phyloP scores from a whole-genome alignment of 2,888 invertebrate genomes.

The Drosophila rubida region DNA sequence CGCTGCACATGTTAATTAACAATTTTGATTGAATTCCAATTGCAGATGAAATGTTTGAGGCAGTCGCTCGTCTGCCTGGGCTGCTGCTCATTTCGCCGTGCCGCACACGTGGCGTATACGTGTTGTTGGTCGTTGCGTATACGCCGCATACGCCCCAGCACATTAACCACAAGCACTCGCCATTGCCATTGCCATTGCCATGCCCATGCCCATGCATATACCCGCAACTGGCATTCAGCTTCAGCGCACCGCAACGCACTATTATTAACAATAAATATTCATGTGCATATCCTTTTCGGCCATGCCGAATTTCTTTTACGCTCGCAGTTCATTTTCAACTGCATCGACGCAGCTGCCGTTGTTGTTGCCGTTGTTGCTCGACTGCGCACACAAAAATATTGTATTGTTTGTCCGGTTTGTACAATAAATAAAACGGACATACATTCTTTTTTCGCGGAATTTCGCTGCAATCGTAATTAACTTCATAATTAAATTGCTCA shows the following conservation, averaged over 20 bases:
- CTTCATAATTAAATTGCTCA: slow-evolving; percentile 68
- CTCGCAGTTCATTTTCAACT: slow-evolving; percentile 8
- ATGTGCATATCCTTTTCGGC: slow-evolving; percentile 11
- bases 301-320: slow-evolving; percentile 14
- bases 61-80: slow-evolving; percentile 1
- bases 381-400: slow-evolving; percentile 23
- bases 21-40: slow-evolving; percentile 81
- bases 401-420: slow-evolving; percentile 44
- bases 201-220: too few relatives aligned
- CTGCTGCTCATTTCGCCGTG: slow-evolving; percentile 45
- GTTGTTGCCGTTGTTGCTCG: background rate
- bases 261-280: slow-evolving; percentile 31
- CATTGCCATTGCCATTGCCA: background rate
- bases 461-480: slow-evolving; percentile 61
- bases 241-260: background rate
- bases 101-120: slow-evolving; percentile 30
- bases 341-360: background rate
- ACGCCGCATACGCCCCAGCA: background rate
- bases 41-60: slow-evolving; percentile 64
- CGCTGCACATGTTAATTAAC: slow-evolving; percentile 79
- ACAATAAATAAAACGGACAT: slow-evolving; percentile 58
- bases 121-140: slow-evolving; percentile 28
- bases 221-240: background rate
- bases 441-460: slow-evolving; percentile 50
- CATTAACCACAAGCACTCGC: too few relatives aligned